Evolutionary conservation across 1,140 invertebrate species (phyloP).

Genomic region (Drosophila rhopaloa): DNA sequence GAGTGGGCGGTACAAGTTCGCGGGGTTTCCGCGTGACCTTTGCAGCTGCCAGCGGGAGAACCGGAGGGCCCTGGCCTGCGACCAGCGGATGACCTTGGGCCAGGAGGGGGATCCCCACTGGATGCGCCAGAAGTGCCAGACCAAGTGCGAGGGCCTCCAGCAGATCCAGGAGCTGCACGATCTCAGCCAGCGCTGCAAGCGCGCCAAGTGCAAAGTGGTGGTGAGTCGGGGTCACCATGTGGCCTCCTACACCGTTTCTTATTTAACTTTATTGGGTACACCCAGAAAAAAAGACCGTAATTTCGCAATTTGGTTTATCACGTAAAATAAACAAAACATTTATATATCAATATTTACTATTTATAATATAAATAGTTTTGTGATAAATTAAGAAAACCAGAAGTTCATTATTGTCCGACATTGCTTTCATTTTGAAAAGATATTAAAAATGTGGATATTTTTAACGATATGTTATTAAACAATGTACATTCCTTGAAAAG

Average conservation of each 20-base stretch:
- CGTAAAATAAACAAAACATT: too few relatives aligned
- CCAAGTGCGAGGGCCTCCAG: conserved; percentile 53
- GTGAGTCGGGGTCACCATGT: conserved; percentile 32
- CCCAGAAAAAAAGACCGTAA: not conserved
- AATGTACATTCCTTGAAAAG: too few relatives aligned
- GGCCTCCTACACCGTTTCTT: not conserved
- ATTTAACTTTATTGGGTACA: not conserved
- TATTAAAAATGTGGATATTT: too few relatives aligned
- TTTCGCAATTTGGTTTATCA: too few relatives aligned
- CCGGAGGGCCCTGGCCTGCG: conserved; percentile 32
- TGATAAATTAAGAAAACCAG: too few relatives aligned
- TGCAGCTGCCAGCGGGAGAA: conserved; percentile 44
- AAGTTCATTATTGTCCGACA: too few relatives aligned
- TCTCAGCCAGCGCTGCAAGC: conserved; percentile 31
- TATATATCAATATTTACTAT: too few relatives aligned
- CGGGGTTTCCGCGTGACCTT: conserved; percentile 27
- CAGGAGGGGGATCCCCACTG: conserved; percentile 44
- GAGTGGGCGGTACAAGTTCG: conserved; percentile 52
- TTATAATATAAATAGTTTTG: too few relatives aligned
- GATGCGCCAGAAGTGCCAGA: conserved; percentile 39
- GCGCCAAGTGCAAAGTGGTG: conserved; percentile 26
- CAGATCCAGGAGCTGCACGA: conserved; percentile 25
- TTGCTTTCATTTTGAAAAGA: too few relatives aligned
- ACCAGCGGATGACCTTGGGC: conserved; percentile 38
- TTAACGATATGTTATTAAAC: too few relatives aligned